Evolutionary conservation across 2,113 vertebrate species (phyloP), one percentile per base, ranked within the genome.

Genomic region (Solea senegalensis): DNA sequence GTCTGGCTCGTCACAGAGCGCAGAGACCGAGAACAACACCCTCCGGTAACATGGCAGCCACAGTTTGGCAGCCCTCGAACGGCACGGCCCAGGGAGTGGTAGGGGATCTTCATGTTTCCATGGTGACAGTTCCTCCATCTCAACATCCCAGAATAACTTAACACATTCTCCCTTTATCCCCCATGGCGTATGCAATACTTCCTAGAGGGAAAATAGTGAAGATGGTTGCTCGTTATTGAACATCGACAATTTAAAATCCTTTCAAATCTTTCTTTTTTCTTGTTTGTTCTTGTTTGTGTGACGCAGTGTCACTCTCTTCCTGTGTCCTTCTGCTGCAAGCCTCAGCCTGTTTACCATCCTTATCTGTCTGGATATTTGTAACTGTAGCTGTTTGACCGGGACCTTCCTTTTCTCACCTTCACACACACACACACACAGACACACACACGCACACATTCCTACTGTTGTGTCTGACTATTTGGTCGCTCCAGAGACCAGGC

Each of bases 401-500:
- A 76, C 71, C 64, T 77, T 77, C 58, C 13, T 51, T 77, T 59
- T 72, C 71, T 74, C 75, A 80, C 74, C 60, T 54, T 15, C 61
- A 41, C 65, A 73, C 70, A 71, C 60, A 9, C 41, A 43, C 41
- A 43, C 49, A 9, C 46, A 15, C 60, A 83, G 61, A 71, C 70
- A 71, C 60, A 73, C 64, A 63, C 73, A 61, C 66, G 73, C 56
- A 51, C 59, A 66, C 64, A 77, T 84, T 88, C 78, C 63, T 54
- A 78, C 76, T 89, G 86, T 89, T 88, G 82, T 91, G 86, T 90
- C 78, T 67, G 54, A 80, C 84, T 92, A 90, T 92, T 92, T 81
- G 82, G 91, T 91, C 87, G 40, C 90, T 92, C 87, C 87, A 91
- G 92, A 92, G 92, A 93, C 92, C 61, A 58, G 74, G 82, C 55